These are phyloP conservation scores for Rousettus madagascariensis DNA, from an alignment of 2,797 vertebrate species.

Conservation along the genomic window DNA sequence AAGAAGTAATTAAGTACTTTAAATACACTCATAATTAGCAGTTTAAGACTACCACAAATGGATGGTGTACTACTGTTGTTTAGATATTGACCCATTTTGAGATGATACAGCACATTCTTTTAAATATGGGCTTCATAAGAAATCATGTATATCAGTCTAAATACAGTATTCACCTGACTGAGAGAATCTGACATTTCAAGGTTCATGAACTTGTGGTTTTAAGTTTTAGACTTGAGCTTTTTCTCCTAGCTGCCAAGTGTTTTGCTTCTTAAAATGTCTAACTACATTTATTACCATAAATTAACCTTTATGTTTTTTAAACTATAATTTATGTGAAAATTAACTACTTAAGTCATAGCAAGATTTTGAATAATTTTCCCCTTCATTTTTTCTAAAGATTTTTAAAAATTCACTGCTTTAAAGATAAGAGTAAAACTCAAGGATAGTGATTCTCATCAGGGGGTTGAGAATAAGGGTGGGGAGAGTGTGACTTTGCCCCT, in stretches of 20 bases:
- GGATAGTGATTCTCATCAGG: background rate
- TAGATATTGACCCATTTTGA: slow-evolving; percentile 55
- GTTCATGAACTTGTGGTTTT: slow-evolving; percentile 61
- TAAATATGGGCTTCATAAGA: slow-evolving; percentile 37
- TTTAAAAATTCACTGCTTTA: background rate
- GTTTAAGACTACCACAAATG: background rate
- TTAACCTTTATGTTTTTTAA: slow-evolving; percentile 33
- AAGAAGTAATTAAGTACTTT: slow-evolving; percentile 18
- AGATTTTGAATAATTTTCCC: background rate
- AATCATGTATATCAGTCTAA: slow-evolving; percentile 37
- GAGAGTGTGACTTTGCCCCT: background rate
- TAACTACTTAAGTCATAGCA: background rate
- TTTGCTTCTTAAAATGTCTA: slow-evolving; percentile 51
- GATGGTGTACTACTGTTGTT: background rate
- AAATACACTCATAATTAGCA: slow-evolving; percentile 22
- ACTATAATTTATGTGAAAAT: background rate
- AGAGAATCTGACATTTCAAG: slow-evolving; percentile 28
- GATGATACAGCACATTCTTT: background rate
- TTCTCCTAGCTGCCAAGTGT: background rate
- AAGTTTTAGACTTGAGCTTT: background rate
- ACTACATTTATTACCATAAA: slow-evolving; percentile 8
- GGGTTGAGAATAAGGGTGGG: background rate
- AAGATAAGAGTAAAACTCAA: background rate
- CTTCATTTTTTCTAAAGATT: slow-evolving; percentile 8
- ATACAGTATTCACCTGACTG: slow-evolving; percentile 33